Base-by-base conservation (phyloP, 2,888 invertebrate species). In the Chymomyza amoena region DNA sequence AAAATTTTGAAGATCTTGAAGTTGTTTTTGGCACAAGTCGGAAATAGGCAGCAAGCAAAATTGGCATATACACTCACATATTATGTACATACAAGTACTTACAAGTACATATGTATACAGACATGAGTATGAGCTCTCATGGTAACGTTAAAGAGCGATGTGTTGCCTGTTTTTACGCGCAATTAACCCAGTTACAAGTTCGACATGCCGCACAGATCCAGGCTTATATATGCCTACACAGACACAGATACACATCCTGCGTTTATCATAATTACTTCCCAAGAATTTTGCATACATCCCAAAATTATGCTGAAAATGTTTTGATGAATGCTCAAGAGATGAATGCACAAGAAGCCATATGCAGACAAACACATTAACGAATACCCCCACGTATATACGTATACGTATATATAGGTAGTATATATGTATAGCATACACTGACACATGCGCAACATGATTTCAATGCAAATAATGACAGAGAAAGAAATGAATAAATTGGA, bases 201-300 rank as follows among this genome's bases (percentile, higher is more conserved):
- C 80, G 87, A 84, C 52, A 87, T 81, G 85, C 87, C 85, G 72
- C 87, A 79, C 70, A 61, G 65, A 66, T 79, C 13, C 18, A 54
- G 18, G 52, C 52, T 54, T 16, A n/a, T 18, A n/a, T 18, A 54
- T 54, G 16, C 15, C 2, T 50, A 61, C 65, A 71, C 69, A 63
- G 60, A 75, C 72, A 73, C 66, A 62, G 57, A 52, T 61, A 64
- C 68, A 76, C 70, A 78, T 87, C 86, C 88, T 84, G 88, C 76
- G 88, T 88, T 84, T 87, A 86, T 85, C 81, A 86, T 87, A 84
- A 88, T 84, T 88, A 86, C 88, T 83, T 84, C 84, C 84, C 83
- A 76, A 75, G 73, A 80, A 84, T 69, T 84, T 82, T 78, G 71
- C 72, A 71, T 73, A 63, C 72, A 78, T 62, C 76, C 75, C 72